Percentiles rank a stretch among this genome's conserved stretches.
Conservation (phyloP, 2,888 invertebrate genomes). For the Microplitis manilae region DNA sequence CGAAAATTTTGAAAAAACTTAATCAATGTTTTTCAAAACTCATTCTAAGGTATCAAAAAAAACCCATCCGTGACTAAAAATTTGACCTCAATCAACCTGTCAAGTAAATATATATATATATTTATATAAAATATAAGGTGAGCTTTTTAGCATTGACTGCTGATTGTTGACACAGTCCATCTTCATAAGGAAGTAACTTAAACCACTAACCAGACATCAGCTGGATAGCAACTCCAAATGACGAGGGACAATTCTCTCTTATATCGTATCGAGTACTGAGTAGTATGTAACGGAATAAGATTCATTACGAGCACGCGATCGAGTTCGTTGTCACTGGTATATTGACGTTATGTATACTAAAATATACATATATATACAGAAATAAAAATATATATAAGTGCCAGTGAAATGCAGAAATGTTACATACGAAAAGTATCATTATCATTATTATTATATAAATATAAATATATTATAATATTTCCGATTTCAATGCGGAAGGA, state of each 20-base stretch:
- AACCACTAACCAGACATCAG: background rate
- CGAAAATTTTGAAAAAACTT: too few species aligned
- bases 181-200: background rate
- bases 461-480: background rate
- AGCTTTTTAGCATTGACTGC: too few species aligned
- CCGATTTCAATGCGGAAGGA: background rate
- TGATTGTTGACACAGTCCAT: background rate
- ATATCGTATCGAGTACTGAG: background rate
- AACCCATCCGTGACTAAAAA: too few species aligned
- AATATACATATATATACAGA: background rate
- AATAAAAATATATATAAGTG: too few species aligned
- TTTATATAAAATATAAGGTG: too few species aligned
- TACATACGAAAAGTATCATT: too few species aligned
- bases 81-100: too few species aligned
- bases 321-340: slow-evolving; percentile 50
- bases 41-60: too few species aligned
- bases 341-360: background rate
- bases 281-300: slow-evolving; percentile 55
- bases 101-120: too few species aligned
- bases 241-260: background rate
- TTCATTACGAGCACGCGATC: slow-evolving; percentile 62
- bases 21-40: too few species aligned
- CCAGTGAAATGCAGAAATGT: too few species aligned
- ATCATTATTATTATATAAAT: background rate
- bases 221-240: background rate